Base-by-base conservation (phyloP, 2,888 invertebrate species). In the Himalopsyche tibetana region DNA sequence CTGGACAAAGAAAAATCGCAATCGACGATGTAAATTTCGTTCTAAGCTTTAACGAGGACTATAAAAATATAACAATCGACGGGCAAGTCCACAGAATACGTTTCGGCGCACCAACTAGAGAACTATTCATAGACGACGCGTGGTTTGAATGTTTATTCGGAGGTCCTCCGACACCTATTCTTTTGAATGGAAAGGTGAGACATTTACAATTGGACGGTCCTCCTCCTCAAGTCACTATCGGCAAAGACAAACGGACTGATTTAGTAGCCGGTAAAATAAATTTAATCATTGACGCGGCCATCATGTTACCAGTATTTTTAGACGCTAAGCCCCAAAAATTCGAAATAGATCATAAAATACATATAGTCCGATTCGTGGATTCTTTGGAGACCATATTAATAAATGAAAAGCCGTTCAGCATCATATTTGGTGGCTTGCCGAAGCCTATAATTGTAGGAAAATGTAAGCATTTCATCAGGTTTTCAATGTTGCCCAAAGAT, bases 71-170 rank as follows among this genome's bases (percentile, higher is more conserved):
- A 12, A 94, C 94, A 84, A 94, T 97, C 42, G 96, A 96, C 89
- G 96, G 96, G 5, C 94, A 95, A 90, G 92, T 94, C 5, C 96
- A 96, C 90, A 95, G 96, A 88, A 96, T 99, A 56, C 95, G 96
- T 89, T 96, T 99, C 89, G 99, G 99, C 19, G 97, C 97, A 15
- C 98, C 98, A 0, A 98, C 98, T 0, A 94, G 98, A 84, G 99
- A 99, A 90, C 92, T 99, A 55, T 97, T 96, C 90, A 95, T 99
- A 82, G 97, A 99, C 90, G 96, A 96, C 11, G 94, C 95, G 87
- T 97, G 97, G 93, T 98, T 96, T 91, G 98, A 98, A 91, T 97
- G 98, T 89, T 97, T 96, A 91, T 99, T 99, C 91, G 98, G 97
- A 55, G 98, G 98, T 0, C 96, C 97, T 80, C 96, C 97, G 0